A percentile compares a stretch with the other conserved stretches of the same genome.
Evolutionary conservation across 2,797 vertebrate genomes (phyloP).

Genomic region (Coccyzus lansbergi): DNA sequence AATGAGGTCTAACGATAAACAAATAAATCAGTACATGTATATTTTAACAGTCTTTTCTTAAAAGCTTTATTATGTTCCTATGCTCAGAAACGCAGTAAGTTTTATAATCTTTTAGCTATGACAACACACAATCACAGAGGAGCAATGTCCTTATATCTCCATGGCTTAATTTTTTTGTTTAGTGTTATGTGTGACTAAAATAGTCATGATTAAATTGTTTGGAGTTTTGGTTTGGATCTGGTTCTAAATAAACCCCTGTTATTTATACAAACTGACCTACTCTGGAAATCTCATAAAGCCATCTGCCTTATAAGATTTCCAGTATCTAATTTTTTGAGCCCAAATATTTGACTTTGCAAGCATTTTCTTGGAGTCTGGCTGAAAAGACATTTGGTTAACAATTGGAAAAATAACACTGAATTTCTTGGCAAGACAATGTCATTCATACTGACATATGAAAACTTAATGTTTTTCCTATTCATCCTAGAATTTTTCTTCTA

Average conservation of each 20-base stretch:
- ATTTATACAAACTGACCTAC: constrained; percentile 43
- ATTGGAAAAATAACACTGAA: background rate
- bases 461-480: background rate
- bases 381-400: background rate
- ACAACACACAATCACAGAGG: background rate
- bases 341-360: background rate
- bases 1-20: background rate
- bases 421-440: background rate
- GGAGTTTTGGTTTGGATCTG: constrained; percentile 15
- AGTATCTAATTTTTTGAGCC: background rate
- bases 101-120: background rate
- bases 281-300: constrained; percentile 10
- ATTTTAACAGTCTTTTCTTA: background rate
- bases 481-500: background rate
- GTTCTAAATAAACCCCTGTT: constrained; percentile 26
- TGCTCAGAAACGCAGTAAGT: background rate
- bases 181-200: constrained; percentile 2
- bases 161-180: constrained; percentile 40
- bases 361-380: background rate
- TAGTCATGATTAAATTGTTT: constrained; percentile 48
- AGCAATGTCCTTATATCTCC: constrained; percentile 1
- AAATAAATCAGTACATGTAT: background rate
- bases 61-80: background rate
- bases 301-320: background rate
- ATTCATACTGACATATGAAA: background rate